A percentile compares a stretch with the other conserved stretches of the same genome.
These are phyloP conservation scores for Balearica regulorum DNA, from an alignment of 2,797 vertebrate species.

Conservation along the genomic window DNA sequence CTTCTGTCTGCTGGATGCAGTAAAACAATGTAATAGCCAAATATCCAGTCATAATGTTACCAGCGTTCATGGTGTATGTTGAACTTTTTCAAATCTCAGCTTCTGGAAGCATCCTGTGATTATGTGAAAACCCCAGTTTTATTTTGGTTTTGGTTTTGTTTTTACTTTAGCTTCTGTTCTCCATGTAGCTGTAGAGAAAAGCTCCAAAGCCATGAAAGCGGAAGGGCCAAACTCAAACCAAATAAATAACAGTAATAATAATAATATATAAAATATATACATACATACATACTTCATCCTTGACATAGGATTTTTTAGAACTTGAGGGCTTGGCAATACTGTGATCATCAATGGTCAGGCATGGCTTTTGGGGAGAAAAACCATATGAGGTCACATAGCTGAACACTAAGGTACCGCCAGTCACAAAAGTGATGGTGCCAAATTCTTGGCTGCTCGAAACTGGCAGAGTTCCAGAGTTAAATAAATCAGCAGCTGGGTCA, in stretches of 20 bases:
- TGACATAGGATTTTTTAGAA: not conserved
- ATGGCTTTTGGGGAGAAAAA: not conserved
- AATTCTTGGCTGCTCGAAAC: not conserved
- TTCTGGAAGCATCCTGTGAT: not conserved
- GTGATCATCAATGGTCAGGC: not conserved
- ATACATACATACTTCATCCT: not conserved
- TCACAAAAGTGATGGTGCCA: not conserved
- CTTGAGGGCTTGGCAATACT: not conserved
- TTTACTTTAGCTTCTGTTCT: not conserved
- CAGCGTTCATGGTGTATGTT: not conserved
- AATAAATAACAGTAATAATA: not conserved
- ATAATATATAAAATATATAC: not conserved
- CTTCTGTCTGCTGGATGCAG: not conserved
- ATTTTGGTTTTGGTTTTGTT: not conserved
- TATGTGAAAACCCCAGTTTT: not conserved
- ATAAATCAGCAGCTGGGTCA: constrained; percentile 13
- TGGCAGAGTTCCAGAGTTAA: not conserved
- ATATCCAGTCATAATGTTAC: not conserved
- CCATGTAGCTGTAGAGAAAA: not conserved
- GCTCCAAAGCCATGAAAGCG: not conserved
- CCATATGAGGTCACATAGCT: not conserved
- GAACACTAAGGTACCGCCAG: not conserved
- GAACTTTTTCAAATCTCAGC: not conserved
- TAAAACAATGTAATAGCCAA: not conserved
- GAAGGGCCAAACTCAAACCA: not conserved